Evolutionary conservation across 2,797 vertebrate species (phyloP).

Genomic region (Alcedo atthis): DNA sequence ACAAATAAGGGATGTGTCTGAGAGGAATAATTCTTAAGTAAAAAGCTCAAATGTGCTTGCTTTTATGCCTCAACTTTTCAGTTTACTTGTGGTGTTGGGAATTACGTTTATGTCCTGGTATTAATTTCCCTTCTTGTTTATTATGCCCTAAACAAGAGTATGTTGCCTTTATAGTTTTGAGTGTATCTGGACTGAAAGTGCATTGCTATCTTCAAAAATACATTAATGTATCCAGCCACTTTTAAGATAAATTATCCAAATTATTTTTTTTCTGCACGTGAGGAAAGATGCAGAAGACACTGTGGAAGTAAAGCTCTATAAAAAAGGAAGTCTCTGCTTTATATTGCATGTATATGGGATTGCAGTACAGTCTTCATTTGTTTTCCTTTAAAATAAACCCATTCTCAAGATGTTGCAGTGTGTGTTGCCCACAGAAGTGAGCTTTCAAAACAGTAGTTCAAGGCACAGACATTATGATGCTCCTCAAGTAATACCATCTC

Average conservation of each 20-base stretch:
- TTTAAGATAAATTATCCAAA: background rate
- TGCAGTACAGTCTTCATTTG: background rate
- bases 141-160: background rate
- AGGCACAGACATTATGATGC: background rate
- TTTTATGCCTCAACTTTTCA: background rate
- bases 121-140: background rate
- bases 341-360: background rate
- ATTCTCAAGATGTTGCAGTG: background rate
- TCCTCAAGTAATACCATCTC: background rate
- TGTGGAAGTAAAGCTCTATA: background rate
- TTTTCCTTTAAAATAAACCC: background rate
- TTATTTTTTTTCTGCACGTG: background rate
- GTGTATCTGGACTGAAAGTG: background rate
- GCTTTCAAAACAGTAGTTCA: background rate
- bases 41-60: background rate
- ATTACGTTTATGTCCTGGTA: background rate
- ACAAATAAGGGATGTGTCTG: background rate
- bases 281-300: background rate
- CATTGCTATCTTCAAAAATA: background rate
- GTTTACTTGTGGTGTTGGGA: background rate
- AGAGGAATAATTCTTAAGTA: background rate
- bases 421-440: background rate
- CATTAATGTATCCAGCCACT: background rate
- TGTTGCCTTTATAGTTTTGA: background rate
- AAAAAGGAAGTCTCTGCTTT: background rate